Conservation (phyloP, 2,113 vertebrate species). For the Odontophorus gujanensis region DNA sequence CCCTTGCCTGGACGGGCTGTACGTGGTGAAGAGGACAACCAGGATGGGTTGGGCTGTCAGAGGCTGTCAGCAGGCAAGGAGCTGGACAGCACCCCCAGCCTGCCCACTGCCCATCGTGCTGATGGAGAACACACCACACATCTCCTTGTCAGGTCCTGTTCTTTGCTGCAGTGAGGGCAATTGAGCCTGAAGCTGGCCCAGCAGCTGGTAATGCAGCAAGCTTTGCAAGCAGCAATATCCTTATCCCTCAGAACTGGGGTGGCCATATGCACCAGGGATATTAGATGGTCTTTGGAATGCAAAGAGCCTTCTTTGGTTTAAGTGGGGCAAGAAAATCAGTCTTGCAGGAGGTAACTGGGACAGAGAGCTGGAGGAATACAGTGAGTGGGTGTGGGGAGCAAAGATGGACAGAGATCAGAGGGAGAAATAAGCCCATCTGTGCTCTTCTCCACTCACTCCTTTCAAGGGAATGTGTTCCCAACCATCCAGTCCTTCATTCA, state of each 20-base stretch:
- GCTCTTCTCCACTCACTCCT: not conserved
- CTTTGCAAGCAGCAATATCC: not conserved
- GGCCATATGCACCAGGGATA: fast-evolving
- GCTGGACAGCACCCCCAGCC: not conserved
- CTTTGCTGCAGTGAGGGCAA: not conserved
- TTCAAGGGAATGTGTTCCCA: not conserved
- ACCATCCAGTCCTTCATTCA: not conserved
- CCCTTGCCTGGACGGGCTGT: not conserved
- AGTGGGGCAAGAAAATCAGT: not conserved
- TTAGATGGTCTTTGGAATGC: not conserved
- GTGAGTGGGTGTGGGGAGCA: fast-evolving
- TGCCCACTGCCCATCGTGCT: not conserved
- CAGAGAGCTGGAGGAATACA: not conserved
- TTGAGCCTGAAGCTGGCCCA: not conserved
- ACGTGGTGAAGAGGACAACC: not conserved
- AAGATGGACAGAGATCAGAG: not conserved
- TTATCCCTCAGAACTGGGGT: not conserved
- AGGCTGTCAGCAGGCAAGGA: not conserved
- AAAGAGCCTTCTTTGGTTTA: not conserved
- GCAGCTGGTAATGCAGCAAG: not conserved
- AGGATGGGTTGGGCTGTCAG: not conserved
- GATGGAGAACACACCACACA: not conserved
- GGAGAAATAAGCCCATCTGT: not conserved
- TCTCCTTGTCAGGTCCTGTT: not conserved
- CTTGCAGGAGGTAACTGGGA: not conserved